phyloP scores from a whole-genome alignment of 1,140 invertebrate genomes.

The Palaemon carinicauda region DNA sequence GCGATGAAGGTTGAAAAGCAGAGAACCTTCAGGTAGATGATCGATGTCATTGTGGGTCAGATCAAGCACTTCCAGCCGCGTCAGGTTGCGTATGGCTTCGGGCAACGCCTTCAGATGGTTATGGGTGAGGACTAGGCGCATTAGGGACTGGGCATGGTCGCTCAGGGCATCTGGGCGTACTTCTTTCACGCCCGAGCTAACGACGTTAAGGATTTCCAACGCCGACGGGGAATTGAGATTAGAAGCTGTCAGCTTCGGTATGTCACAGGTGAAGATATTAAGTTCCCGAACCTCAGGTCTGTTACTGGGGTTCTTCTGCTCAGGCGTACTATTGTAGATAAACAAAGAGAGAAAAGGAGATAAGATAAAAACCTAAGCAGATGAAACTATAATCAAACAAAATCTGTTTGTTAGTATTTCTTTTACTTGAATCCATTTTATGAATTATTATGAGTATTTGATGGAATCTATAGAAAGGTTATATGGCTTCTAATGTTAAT shows the following conservation, averaged over 20 bases:
- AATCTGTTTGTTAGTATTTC: too few species aligned
- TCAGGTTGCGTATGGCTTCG: background rate
- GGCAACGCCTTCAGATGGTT: slow-evolving; percentile 17
- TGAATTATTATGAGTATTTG: too few species aligned
- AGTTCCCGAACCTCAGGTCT: background rate
- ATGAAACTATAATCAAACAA: too few species aligned
- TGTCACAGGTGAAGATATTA: background rate
- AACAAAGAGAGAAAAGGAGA: too few species aligned
- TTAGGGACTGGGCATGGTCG: background rate
- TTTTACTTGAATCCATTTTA: too few species aligned
- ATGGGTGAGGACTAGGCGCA: slow-evolving; percentile 21
- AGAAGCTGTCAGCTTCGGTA: background rate
- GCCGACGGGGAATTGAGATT: background rate
- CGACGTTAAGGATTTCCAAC: slow-evolving; percentile 16
- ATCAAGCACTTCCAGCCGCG: slow-evolving; percentile 24
- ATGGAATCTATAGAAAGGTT: too few species aligned
- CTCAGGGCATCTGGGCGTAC: background rate
- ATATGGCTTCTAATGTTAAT: too few species aligned
- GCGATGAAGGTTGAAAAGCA: background rate
- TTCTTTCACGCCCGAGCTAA: slow-evolving; percentile 8
- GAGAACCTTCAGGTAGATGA: background rate
- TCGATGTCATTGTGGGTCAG: slow-evolving; percentile 18
- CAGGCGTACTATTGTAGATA: too few species aligned
- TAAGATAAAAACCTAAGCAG: too few species aligned
- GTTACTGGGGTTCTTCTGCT: background rate